A percentile compares a stretch with the other conserved stretches of the same genome.
Evolutionary conservation across 2,888 invertebrate species (phyloP).

Genomic region (Hoplodrina blanda): DNA sequence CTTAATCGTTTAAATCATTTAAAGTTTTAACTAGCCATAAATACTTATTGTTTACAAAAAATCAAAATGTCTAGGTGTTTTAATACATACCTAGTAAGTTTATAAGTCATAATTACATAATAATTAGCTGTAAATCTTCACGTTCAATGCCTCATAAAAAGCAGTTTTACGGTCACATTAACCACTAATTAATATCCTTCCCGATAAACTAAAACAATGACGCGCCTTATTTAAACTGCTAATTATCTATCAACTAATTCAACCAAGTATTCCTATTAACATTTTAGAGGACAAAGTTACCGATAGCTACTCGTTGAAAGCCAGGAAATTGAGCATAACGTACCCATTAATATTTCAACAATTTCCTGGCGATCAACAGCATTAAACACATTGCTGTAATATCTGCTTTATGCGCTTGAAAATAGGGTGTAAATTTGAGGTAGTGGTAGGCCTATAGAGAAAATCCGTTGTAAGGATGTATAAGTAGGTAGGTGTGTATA

Average conservation of each 20-base stretch:
- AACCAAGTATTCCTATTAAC: conserved; percentile 71
- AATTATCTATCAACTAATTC: conserved; percentile 71
- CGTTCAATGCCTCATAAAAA: conserved; percentile 46
- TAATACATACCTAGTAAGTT: conserved; percentile 8
- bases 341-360: conserved; percentile 88
- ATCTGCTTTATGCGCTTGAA: conserved; percentile 50
- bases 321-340: conserved; percentile 90
- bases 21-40: neutral
- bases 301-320: conserved; percentile 85
- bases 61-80: conserved; percentile 4
- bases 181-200: conserved; percentile 50
- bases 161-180: conserved; percentile 37
- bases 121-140: conserved; percentile 37
- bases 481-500: conserved; percentile 67
- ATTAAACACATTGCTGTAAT: conserved; percentile 57
- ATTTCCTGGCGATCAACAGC: conserved; percentile 84
- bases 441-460: conserved; percentile 63
- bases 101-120: conserved; percentile 19
- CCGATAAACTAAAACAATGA: conserved; percentile 54
- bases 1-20: neutral
- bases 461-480: conserved; percentile 71
- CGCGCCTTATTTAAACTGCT: conserved; percentile 60
- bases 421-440: conserved; percentile 65
- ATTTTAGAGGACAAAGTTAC: conserved; percentile 82
- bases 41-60: conserved; percentile 13